Evolutionary conservation across 2,888 invertebrate species (phyloP).

Genomic region (Thyatira batis): DNA sequence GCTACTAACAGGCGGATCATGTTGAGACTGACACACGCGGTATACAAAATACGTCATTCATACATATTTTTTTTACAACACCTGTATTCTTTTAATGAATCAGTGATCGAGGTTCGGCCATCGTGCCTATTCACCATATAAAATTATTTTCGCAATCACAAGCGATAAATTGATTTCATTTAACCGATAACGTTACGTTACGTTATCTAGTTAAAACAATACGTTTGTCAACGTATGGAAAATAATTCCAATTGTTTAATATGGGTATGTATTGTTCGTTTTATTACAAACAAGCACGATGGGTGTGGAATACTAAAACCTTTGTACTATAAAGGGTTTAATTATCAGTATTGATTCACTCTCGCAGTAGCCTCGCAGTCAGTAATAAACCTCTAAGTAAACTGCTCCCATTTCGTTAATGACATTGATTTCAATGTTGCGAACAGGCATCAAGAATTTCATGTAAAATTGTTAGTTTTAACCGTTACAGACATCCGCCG

Average conservation of each 20-base stretch:
- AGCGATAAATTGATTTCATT: constrained; percentile 32
- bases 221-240: neutral
- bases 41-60: constrained; percentile 30
- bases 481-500: neutral
- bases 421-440: constrained; percentile 28
- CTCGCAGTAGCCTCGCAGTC: constrained; percentile 32
- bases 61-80: constrained; percentile 26
- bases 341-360: constrained; percentile 48
- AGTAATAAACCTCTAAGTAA: constrained; percentile 35
- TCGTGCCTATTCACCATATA: constrained; percentile 2
- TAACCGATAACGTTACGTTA: constrained; percentile 14
- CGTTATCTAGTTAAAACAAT: constrained; percentile 28
- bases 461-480: neutral
- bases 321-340: constrained; percentile 49
- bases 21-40: constrained; percentile 30
- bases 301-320: constrained; percentile 48
- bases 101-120: constrained; percentile 22
- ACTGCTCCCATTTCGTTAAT: constrained; percentile 44
- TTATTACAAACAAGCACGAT: constrained; percentile 17
- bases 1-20: constrained; percentile 27
- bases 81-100: constrained; percentile 37
- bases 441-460: neutral
- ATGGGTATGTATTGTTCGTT: constrained; percentile 17
- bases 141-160: constrained; percentile 31
- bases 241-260: neutral